Evolutionary conservation across 2,797 vertebrate species (phyloP).

Genomic region (Chaetodon trifasciatus): DNA sequence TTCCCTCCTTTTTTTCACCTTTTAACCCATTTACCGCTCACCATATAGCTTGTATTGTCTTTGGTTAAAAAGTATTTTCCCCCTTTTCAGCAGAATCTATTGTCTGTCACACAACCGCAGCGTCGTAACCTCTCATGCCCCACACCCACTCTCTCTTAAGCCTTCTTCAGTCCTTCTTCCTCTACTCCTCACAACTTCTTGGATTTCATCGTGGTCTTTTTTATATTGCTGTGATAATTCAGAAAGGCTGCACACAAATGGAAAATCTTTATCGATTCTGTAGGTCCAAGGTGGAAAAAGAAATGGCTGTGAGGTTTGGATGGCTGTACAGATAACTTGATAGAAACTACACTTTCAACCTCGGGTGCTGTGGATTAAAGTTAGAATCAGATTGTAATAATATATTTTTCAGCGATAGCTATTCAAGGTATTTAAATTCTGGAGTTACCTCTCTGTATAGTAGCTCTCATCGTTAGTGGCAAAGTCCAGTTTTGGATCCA

Average conservation of each 20-base stretch:
- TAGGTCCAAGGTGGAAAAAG: background rate
- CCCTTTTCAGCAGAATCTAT: background rate
- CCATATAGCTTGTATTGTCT: background rate
- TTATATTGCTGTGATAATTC: background rate
- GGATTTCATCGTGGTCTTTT: background rate
- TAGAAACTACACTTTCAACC: background rate
- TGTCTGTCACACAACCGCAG: background rate
- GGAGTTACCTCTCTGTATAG: background rate
- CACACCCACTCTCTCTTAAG: background rate
- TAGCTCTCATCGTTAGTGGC: background rate
- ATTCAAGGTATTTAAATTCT: background rate
- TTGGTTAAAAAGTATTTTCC: background rate
- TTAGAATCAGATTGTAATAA: background rate
- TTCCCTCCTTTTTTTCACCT: constrained; percentile 20
- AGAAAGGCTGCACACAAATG: background rate
- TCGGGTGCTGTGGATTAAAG: background rate
- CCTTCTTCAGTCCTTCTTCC: background rate
- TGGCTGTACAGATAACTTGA: background rate
- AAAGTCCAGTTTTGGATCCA: background rate
- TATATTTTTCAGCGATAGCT: background rate
- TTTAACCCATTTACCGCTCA: background rate
- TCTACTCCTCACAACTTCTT: background rate
- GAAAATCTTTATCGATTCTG: background rate
- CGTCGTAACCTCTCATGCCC: constrained; percentile 1
- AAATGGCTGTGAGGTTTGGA: background rate